Base-by-base conservation (phyloP, 2,797 vertebrate species). In the Chrosomus eos region DNA sequence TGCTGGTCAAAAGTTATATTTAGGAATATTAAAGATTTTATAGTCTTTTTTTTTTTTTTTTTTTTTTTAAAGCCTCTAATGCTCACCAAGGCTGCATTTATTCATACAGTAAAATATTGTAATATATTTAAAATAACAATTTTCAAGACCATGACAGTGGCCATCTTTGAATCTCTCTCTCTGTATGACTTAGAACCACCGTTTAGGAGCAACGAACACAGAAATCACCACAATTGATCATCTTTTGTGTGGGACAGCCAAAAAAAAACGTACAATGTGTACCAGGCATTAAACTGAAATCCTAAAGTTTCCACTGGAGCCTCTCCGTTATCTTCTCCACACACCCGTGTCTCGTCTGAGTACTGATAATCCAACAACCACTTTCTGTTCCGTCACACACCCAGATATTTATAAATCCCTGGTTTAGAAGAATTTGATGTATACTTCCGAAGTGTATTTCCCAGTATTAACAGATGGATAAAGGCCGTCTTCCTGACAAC, bases 341-440 rank as follows among this genome's bases (percentile, higher is more conserved):
- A 75, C 19, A 75, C 53, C 28, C 6, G 36, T 55, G 73, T 55
- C 51, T n/a, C 21, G 4, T 23, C 73, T 9, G 31, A 75, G 73
- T 55, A n/a, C 13, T 75, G 48, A 75, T 53, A 55, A 38, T 55
- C 31, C 73, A 75, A 36, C 31, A 2, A 75, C 51, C 31, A n/a
- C 6, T 55, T 75, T 4, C 31, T 75, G 48, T 55, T 75, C 53
- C 4, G 21, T 36, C 73, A 75, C 14, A 3, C 62, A 48, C 13
- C 21, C 45, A 28, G 90, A 94, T 92, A 93, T 92, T 88, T 91
- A 90, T 91, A 88, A 91, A 90, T 90, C 91, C 90, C 91, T 88
- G 68, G 86, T 85, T 90, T 89, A 89, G 81, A 91, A 90, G 91
- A 91, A 87, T 92, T 91, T 6, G 6, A 60, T 73, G 36, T 26